Percentiles rank a stretch among this genome's conserved stretches.
phyloP scores from a whole-genome alignment of 2,113 vertebrate species.

The Ciconia maguari region DNA sequence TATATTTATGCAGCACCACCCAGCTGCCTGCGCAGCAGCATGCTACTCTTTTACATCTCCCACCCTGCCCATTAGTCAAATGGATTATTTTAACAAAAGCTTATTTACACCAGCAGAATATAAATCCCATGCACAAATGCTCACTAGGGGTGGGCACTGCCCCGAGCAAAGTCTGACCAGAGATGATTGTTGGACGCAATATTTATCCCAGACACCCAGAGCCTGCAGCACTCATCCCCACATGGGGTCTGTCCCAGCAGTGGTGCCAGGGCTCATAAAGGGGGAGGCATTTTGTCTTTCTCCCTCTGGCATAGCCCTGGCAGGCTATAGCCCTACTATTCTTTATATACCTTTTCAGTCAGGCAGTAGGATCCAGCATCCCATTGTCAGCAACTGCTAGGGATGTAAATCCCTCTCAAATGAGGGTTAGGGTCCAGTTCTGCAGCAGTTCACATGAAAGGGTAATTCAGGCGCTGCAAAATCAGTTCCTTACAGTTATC shows the following conservation, averaged over 20 bases:
- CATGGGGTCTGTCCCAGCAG: not conserved
- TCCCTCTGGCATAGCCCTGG: not conserved
- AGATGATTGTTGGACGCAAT: not conserved
- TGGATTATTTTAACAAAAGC: not conserved
- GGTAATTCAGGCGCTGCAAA: not conserved
- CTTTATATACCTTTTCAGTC: not conserved
- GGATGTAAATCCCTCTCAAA: not conserved
- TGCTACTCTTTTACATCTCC: not conserved
- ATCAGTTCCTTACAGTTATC: not conserved
- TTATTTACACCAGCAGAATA: not conserved
- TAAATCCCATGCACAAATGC: not conserved
- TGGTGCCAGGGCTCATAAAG: not conserved
- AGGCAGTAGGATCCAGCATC: not conserved
- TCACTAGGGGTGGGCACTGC: not conserved
- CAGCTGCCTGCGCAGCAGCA: not conserved
- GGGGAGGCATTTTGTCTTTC: not conserved
- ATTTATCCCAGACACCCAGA: not conserved
- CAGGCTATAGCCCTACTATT: not conserved
- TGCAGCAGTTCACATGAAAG: not conserved
- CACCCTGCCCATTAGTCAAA: not conserved
- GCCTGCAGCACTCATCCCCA: not conserved
- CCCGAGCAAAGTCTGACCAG: not conserved
- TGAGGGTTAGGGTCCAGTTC: not conserved
- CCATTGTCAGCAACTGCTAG: not conserved
- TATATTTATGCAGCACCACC: not conserved